phyloP scores from a whole-genome alignment of 2,113 vertebrate genomes.

The Pyxicephalus adspersus region DNA sequence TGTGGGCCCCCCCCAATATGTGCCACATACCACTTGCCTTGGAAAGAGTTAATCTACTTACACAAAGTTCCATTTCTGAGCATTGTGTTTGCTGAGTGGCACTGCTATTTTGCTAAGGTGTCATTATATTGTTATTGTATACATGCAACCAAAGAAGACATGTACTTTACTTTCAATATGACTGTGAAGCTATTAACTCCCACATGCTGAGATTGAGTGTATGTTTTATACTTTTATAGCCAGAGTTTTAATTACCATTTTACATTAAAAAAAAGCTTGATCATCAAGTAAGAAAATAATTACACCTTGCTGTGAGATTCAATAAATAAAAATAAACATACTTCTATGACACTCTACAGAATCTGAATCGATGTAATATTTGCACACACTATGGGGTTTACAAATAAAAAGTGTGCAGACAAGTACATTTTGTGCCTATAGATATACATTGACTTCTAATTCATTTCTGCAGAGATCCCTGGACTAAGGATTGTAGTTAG shows the following conservation, averaged over 20 bases:
- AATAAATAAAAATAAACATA: neutral
- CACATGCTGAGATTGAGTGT: conserved; percentile 2
- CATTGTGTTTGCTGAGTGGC: neutral
- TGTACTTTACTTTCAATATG: neutral
- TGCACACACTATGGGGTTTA: too few relatives aligned
- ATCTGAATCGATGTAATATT: too few relatives aligned
- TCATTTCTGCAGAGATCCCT: too few relatives aligned
- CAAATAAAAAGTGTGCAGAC: too few relatives aligned
- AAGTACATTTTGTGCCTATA: too few relatives aligned
- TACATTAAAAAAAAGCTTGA: neutral
- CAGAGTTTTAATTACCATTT: conserved; percentile 30
- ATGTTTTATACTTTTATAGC: conserved; percentile 12
- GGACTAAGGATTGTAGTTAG: too few relatives aligned
- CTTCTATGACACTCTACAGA: too few relatives aligned
- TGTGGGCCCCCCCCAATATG: too few relatives aligned
- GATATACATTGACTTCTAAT: too few relatives aligned
- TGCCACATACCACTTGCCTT: neutral
- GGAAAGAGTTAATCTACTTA: neutral
- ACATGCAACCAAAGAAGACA: neutral
- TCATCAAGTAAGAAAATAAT: conserved; percentile 18
- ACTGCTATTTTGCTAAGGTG: conserved; percentile 5
- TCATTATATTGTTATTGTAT: neutral
- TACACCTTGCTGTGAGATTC: neutral
- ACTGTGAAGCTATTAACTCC: conserved; percentile 31
- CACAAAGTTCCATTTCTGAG: neutral